Evolutionary conservation across 2,797 vertebrate genomes (phyloP).

Genomic region (Chaunax sp.): DNA sequence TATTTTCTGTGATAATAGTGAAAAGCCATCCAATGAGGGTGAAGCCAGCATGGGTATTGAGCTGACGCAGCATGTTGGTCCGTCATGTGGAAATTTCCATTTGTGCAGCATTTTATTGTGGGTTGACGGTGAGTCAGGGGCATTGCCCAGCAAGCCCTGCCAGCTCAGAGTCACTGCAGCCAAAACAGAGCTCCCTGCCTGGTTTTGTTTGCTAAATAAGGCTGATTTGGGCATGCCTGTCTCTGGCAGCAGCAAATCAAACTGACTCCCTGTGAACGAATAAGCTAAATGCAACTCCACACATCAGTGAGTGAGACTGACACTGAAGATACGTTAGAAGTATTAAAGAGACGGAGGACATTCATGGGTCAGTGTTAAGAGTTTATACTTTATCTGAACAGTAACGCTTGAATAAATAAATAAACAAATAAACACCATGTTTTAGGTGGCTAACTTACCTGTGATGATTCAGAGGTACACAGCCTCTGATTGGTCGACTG

Average conservation of each 20-base stretch:
- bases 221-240: slow-evolving; percentile 33
- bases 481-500: too few relatives aligned
- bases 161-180: slow-evolving; percentile 26
- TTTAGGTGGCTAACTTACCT: too few relatives aligned
- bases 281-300: neutral
- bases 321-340: slow-evolving; percentile 1
- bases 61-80: slow-evolving; percentile 50
- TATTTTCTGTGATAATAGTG: neutral
- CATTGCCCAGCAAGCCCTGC: slow-evolving; percentile 28
- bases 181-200: slow-evolving; percentile 11
- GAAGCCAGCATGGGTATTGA: slow-evolving; percentile 21
- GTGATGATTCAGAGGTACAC: too few relatives aligned
- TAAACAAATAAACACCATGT: too few relatives aligned
- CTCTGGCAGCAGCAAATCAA: slow-evolving; percentile 44
- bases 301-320: slow-evolving; percentile 11
- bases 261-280: slow-evolving; percentile 8
- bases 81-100: slow-evolving; percentile 73
- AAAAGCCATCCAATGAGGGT: slow-evolving; percentile 7
- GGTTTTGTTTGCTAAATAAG: slow-evolving; percentile 25
- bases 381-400: too few relatives aligned
- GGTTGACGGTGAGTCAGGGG: slow-evolving; percentile 49
- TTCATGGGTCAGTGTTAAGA: too few relatives aligned
- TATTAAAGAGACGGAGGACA: neutral
- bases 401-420: too few relatives aligned
- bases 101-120: slow-evolving; percentile 58